Evolutionary conservation across 2,113 vertebrate species (phyloP), one percentile per base, ranked within the genome.

Genomic region (Desmodus rotundus): DNA sequence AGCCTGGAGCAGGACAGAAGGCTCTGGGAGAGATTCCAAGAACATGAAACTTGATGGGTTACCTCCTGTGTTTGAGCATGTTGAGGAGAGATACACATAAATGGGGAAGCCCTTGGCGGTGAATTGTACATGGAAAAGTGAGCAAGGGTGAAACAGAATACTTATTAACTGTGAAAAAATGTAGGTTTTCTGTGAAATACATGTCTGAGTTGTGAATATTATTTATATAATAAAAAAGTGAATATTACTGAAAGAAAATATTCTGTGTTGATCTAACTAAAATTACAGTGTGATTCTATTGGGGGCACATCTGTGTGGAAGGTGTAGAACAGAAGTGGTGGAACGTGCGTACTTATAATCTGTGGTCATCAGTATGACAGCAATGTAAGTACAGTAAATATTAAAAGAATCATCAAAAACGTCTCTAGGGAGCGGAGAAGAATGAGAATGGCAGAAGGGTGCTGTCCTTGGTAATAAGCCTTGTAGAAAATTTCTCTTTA

Each of bases 141-240:
- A 91, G 50, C 50, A 82, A 95, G 50, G 76, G 31, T 84, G 84
- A 61, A 68, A 67, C 31, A 81, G n/a, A 86, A 28, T 15, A 43
- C 38, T 91, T 87, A 58, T 50, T 80, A 80, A 73, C 33, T 82
- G 24, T 81, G 38, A 58, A 73, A 45, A 87, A 61, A 81, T 68
- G 24, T 67, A 52, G 22, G 4, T 93, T 36, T 54, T 70, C 31
- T 68, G 77, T 28, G 5, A 88, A 52, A 4, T 88, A 38, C 4
- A 19, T 74, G 36, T 17, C 10, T 70, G 22, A 70, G 28, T 87
- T 94, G 33, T 93, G 74, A 90, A 19, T 94, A 73, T 87, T 89
- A 72, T 72, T 96, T 93, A 65, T 43, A 54, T 68, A 93, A 65
- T 82, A 84, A 84, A 92, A 94, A 63, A 84, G 54, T 93, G 41